phyloP scores from a whole-genome alignment of 2,797 vertebrate species.

The Glossophaga mutica region DNA sequence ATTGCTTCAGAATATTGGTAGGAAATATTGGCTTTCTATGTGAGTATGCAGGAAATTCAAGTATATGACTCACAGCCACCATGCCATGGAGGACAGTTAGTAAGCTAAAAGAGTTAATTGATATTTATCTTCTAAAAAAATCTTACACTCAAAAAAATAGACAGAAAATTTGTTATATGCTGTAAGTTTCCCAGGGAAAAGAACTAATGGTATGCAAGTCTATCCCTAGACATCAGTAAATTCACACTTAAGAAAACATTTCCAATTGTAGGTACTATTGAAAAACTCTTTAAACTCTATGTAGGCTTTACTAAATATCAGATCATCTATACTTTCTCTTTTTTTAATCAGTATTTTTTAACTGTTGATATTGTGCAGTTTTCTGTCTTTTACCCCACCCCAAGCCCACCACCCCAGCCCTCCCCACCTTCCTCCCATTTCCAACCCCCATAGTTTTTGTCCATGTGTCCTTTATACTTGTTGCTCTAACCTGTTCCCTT shows the following conservation, averaged over 20 bases:
- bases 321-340: not conserved
- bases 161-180: not conserved
- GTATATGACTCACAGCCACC: not conserved
- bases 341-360: too few relatives aligned
- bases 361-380: too few relatives aligned
- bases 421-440: too few relatives aligned
- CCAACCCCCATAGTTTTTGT: too few relatives aligned
- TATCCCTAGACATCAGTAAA: conserved; percentile 1
- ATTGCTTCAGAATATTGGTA: not conserved
- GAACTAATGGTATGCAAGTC: not conserved
- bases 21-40: not conserved
- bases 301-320: not conserved
- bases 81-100: not conserved
- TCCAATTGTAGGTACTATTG: not conserved
- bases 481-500: too few relatives aligned
- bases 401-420: too few relatives aligned
- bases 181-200: not conserved
- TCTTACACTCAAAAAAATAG: not conserved
- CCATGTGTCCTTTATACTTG: too few relatives aligned
- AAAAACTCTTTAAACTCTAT: not conserved
- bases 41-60: not conserved
- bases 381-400: too few relatives aligned
- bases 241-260: not conserved
- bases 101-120: not conserved
- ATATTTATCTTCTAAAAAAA: conserved; percentile 16